Conservation (phyloP, 2,888 invertebrate genomes). For the Agrochola litura region DNA sequence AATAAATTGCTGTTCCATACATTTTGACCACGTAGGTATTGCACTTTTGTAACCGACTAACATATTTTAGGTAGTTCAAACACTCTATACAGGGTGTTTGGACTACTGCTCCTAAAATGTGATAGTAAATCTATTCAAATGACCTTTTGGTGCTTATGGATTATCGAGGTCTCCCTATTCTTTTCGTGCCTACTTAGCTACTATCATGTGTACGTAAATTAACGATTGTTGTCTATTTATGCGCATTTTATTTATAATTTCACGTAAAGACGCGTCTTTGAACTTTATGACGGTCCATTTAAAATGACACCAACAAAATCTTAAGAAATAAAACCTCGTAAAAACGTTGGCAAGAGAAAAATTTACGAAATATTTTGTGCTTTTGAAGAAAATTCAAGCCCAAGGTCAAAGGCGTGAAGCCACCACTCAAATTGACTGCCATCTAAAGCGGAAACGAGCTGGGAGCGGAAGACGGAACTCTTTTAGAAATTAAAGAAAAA, state of each 20-base stretch:
- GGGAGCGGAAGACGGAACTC: slow-evolving; percentile 54
- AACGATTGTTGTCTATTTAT: background rate
- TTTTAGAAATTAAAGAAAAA: slow-evolving; percentile 62
- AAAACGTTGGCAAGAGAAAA: slow-evolving; percentile 31
- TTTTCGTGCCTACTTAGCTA: background rate
- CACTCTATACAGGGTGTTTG: background rate
- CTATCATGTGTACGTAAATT: background rate
- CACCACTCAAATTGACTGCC: slow-evolving; percentile 65
- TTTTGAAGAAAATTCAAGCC: slow-evolving; percentile 46
- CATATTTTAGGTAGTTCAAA: too few species aligned
- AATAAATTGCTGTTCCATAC: too few species aligned
- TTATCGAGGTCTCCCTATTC: background rate
- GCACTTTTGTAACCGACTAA: too few species aligned
- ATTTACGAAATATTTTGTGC: slow-evolving; percentile 33
- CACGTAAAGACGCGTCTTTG: background rate
- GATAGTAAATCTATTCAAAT: background rate
- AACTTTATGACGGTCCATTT: background rate
- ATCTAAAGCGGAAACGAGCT: slow-evolving; percentile 68
- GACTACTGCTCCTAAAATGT: background rate
- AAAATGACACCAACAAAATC: background rate
- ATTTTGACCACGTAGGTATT: too few species aligned
- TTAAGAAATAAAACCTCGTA: slow-evolving; percentile 2
- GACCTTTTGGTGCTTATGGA: background rate
- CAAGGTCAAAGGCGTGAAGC: slow-evolving; percentile 46
- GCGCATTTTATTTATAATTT: too few species aligned